A percentile compares a stretch with the other conserved stretches of the same genome.
Evolutionary conservation across 2,113 vertebrate genomes (phyloP).

Genomic region (Rostratula benghalensis): DNA sequence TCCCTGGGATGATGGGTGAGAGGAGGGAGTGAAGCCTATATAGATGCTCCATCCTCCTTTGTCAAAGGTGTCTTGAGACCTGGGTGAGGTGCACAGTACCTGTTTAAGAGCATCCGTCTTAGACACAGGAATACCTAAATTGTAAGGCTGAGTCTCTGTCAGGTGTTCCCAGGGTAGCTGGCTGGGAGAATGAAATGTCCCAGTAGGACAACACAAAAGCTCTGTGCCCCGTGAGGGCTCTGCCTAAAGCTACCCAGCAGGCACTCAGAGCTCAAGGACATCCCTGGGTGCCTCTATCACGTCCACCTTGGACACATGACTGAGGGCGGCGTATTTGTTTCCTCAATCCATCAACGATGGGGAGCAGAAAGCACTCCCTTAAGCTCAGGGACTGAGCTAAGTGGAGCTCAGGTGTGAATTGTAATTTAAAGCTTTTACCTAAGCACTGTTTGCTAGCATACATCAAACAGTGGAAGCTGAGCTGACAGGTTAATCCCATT

Average conservation of each 20-base stretch:
- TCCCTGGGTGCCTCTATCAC: not conserved
- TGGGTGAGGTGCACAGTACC: not conserved
- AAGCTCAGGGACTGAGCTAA: not conserved
- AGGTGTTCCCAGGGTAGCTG: not conserved
- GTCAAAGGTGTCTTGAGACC: not conserved
- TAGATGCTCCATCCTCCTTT: not conserved
- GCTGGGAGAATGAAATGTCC: not conserved
- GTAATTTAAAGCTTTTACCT: conserved; percentile 17
- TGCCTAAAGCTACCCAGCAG: not conserved
- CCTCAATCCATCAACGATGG: rapidly evolving
- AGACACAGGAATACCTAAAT: not conserved
- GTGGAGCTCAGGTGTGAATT: not conserved
- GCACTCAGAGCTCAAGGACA: not conserved
- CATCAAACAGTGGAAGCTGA: not conserved
- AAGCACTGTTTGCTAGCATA: not conserved
- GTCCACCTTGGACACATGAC: not conserved
- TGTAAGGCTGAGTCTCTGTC: not conserved
- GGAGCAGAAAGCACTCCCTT: not conserved
- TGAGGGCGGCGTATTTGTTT: not conserved
- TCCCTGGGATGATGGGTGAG: not conserved
- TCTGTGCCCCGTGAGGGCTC: not conserved
- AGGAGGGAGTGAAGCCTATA: not conserved
- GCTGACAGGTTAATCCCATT: conserved; percentile 31
- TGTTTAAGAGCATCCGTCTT: not conserved
- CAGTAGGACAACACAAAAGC: not conserved